phyloP scores from a whole-genome alignment of 2,797 vertebrate genomes.

The Centropyge bicolor region DNA sequence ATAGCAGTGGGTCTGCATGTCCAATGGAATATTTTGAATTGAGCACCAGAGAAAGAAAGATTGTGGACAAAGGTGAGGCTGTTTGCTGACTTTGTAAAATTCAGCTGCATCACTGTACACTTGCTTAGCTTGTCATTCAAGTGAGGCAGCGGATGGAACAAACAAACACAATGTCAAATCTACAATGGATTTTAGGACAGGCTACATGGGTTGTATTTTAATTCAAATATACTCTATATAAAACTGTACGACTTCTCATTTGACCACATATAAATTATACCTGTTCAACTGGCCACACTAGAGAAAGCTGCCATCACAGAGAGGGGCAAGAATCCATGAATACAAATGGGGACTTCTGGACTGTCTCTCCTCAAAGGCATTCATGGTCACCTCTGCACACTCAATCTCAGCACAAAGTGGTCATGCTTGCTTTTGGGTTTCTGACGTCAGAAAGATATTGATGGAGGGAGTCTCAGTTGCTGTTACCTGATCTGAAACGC shows the following conservation, averaged over 20 bases:
- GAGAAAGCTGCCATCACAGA: background rate
- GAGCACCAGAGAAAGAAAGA: background rate
- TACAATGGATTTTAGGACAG: background rate
- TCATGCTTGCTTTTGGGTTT: background rate
- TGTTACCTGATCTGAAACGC: background rate
- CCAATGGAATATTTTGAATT: constrained; percentile 2
- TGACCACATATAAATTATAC: background rate
- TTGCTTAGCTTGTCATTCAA: constrained; percentile 16
- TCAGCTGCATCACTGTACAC: background rate
- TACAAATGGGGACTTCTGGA: background rate
- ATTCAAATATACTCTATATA: too few relatives aligned
- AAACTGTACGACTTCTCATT: too few relatives aligned
- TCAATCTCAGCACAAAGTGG: background rate
- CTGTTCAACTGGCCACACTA: background rate
- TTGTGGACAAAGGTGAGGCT: background rate
- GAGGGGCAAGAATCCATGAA: background rate
- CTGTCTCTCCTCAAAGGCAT: background rate
- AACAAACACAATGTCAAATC: background rate
- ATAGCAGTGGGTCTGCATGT: background rate
- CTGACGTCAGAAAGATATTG: background rate
- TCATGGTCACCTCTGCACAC: background rate
- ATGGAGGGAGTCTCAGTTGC: background rate
- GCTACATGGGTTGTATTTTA: background rate
- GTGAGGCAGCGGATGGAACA: background rate
- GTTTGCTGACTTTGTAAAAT: constrained; percentile 12